Evolutionary conservation across 2,888 invertebrate genomes (phyloP).

Genomic region (Hirudinaria manillensis): DNA sequence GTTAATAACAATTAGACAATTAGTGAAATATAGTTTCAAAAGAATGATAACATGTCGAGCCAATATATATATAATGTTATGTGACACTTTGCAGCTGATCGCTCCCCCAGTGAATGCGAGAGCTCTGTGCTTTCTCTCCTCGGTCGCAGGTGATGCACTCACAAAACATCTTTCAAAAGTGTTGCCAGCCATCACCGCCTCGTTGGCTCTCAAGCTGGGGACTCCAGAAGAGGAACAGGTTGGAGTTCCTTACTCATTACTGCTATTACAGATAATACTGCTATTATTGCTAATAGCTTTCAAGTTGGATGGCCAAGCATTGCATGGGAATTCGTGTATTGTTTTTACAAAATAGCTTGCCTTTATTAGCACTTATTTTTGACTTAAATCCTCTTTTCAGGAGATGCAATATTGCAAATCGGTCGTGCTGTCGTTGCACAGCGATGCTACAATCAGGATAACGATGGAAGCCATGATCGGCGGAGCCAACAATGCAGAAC

Average conservation of each 20-base stretch:
- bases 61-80: no score
- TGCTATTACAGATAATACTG: no score
- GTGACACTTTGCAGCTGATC: slow-evolving; percentile 64
- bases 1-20: neutral
- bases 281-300: no score
- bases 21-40: no score
- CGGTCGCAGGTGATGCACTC: slow-evolving; percentile 87
- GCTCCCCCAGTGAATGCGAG: slow-evolving; percentile 82
- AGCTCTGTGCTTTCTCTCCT: slow-evolving; percentile 84
- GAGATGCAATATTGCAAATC: slow-evolving; percentile 86
- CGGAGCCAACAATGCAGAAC: slow-evolving; percentile 58
- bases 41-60: no score
- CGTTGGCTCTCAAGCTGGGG: slow-evolving; percentile 47
- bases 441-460: slow-evolving; percentile 73
- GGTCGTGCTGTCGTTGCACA: slow-evolving; percentile 81
- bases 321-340: neutral
- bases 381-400: slow-evolving; percentile 40
- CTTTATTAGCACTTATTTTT: no score
- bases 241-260: neutral
- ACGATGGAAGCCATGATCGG: slow-evolving; percentile 76
- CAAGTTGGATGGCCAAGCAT: no score
- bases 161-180: slow-evolving; percentile 84
- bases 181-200: slow-evolving; percentile 70
- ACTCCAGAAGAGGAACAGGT: slow-evolving; percentile 49
- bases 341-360: neutral